Conservation (phyloP, 2,888 invertebrate genomes). For the Rhorus exstirpatorius region DNA sequence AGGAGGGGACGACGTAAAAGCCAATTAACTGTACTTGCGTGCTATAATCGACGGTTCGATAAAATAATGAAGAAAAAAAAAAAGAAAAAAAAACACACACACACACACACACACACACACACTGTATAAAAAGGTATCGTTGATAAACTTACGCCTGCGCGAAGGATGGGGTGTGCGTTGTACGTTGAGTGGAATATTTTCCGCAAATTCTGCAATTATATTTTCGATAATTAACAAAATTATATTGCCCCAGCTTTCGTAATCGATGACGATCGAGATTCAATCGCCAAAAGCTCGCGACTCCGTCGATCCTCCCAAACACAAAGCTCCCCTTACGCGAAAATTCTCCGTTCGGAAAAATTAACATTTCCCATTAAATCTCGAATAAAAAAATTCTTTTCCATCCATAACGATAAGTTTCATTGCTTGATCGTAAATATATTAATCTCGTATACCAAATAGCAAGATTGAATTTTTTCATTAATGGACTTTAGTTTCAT, state of each 20-base stretch:
- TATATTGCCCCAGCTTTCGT: background rate
- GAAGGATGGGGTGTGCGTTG: constrained; percentile 95
- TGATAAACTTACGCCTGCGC: constrained; percentile 92
- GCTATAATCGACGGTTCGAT: constrained; percentile 70
- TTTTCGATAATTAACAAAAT: constrained; percentile 68
- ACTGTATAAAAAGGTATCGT: constrained; percentile 36
- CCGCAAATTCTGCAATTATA: constrained; percentile 91
- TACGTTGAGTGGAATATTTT: constrained; percentile 94
- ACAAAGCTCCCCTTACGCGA: no score
- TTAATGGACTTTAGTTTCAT: no score
- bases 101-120: constrained; percentile 34
- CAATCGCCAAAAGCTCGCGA: no score
- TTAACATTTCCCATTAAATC: no score
- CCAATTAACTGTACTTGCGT: constrained; percentile 71
- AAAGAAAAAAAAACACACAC: constrained; percentile 52
- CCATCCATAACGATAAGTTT: no score
- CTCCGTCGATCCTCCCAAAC: no score
- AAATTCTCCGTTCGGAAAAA: no score
- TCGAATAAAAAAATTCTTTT: no score
- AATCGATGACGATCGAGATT: background rate
- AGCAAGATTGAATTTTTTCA: no score
- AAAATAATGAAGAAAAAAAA: constrained; percentile 66
- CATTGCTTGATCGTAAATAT: no score
- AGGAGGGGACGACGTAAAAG: constrained; percentile 54
- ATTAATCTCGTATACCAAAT: constrained; percentile 20